A percentile compares a stretch with the other conserved stretches of the same genome.
phyloP scores from a whole-genome alignment of 2,113 vertebrate species.

The Bungarus multicinctus region DNA sequence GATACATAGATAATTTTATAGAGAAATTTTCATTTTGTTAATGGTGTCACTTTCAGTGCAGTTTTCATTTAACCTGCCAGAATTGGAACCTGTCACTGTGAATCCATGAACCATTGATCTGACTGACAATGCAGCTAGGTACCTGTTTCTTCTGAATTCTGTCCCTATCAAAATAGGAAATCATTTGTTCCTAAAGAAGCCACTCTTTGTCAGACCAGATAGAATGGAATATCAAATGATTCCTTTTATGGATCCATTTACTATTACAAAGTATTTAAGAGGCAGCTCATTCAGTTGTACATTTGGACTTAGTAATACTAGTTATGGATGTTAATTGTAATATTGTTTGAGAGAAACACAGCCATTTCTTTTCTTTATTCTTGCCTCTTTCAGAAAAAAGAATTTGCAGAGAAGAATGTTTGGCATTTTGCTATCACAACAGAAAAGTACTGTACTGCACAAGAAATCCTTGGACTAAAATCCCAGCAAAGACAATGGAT shows the following conservation, averaged over 20 bases:
- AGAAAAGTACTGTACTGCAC: slow-evolving; percentile 46
- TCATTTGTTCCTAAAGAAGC: slow-evolving; percentile 24
- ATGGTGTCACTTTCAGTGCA: background rate
- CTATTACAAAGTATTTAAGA: slow-evolving; percentile 50
- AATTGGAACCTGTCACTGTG: background rate
- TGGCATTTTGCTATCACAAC: slow-evolving; percentile 31
- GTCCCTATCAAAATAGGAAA: background rate
- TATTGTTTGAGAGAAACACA: slow-evolving; percentile 66
- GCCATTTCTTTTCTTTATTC: slow-evolving; percentile 38
- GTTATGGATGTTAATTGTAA: slow-evolving; percentile 62
- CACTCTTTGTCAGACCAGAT: background rate
- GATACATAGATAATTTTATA: background rate
- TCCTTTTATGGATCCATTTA: slow-evolving; percentile 53
- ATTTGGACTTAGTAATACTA: slow-evolving; percentile 49
- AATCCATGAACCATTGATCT: accelerated
- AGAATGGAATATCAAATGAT: slow-evolving; percentile 34
- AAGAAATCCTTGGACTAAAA: slow-evolving; percentile 34
- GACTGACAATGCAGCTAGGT: background rate
- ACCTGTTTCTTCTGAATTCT: background rate
- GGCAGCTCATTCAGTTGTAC: slow-evolving; percentile 52
- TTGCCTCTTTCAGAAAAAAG: slow-evolving; percentile 10
- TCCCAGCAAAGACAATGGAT: slow-evolving; percentile 9
- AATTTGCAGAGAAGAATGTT: slow-evolving; percentile 39
- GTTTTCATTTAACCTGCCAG: background rate
- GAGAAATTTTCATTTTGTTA: background rate